phyloP scores from a whole-genome alignment of 2,888 invertebrate species.

The Thalpophila matura region DNA sequence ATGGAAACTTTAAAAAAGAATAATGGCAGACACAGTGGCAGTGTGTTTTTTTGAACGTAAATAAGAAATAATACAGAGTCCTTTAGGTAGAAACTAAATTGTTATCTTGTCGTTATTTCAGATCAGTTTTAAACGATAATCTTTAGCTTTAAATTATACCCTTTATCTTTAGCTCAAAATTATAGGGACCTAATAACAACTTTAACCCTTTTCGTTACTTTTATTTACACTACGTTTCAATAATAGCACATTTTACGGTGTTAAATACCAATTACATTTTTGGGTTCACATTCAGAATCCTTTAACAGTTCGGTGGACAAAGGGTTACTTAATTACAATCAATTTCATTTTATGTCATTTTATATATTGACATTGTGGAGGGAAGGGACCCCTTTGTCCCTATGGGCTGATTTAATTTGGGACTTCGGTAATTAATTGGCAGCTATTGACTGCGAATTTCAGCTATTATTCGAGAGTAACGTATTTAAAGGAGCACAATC shows the following conservation, averaged over 20 bases:
- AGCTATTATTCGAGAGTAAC: conserved; percentile 15
- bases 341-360: conserved; percentile 51
- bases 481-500: background rate
- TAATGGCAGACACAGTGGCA: background rate
- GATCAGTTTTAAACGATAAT: conserved; percentile 6
- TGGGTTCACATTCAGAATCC: conserved; percentile 8
- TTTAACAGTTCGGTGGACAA: conserved; percentile 39
- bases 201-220: conserved; percentile 13
- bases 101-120: too few relatives aligned
- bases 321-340: conserved; percentile 45
- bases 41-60: background rate
- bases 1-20: too few relatives aligned
- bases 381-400: conserved; percentile 36
- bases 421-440: conserved; percentile 45
- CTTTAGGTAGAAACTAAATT: background rate
- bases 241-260: conserved; percentile 28
- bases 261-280: conserved; percentile 19
- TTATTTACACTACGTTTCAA: conserved; percentile 10
- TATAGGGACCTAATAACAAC: conserved; percentile 1
- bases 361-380: conserved; percentile 31
- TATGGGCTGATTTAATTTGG: conserved; percentile 52
- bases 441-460: conserved; percentile 18
- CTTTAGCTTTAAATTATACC: conserved; percentile 3
- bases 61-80: background rate
- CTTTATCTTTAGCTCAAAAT: background rate